Evolutionary conservation across 2,797 vertebrate genomes (phyloP).

Genomic region (Channallabes apus): DNA sequence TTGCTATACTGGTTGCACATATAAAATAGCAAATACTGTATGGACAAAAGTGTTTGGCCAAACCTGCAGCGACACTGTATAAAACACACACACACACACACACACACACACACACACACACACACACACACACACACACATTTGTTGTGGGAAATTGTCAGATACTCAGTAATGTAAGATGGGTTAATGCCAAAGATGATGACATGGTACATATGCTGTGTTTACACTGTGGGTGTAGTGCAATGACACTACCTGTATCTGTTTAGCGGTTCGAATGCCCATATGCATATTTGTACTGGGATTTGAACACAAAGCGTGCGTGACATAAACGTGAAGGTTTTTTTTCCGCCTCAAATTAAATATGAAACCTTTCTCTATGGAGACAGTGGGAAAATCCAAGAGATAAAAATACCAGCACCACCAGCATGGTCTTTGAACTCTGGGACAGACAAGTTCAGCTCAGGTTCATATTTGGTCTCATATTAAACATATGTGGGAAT

Average conservation of each 20-base stretch:
- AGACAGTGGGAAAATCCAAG: conserved; percentile 12
- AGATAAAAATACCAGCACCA: background rate
- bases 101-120: too few species aligned
- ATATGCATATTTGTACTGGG: background rate
- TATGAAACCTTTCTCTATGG: conserved; percentile 3
- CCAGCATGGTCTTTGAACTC: background rate
- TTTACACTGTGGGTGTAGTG: background rate
- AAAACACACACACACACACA: too few species aligned
- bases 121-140: too few species aligned
- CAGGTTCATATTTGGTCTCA: background rate
- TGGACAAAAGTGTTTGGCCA: too few species aligned
- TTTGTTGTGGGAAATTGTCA: background rate
- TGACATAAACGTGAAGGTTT: background rate
- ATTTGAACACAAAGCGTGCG: background rate
- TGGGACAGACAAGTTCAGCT: background rate
- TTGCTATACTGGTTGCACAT: background rate
- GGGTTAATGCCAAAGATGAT: background rate
- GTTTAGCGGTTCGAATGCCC: background rate
- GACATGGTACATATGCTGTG: background rate
- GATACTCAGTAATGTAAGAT: background rate
- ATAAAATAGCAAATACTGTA: background rate
- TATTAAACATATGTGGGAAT: background rate
- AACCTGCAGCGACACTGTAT: too few species aligned
- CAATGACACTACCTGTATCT: background rate
- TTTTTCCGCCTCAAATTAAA: background rate